Conservation (phyloP, 2,888 invertebrate genomes). For the Dioctria linearis region DNA sequence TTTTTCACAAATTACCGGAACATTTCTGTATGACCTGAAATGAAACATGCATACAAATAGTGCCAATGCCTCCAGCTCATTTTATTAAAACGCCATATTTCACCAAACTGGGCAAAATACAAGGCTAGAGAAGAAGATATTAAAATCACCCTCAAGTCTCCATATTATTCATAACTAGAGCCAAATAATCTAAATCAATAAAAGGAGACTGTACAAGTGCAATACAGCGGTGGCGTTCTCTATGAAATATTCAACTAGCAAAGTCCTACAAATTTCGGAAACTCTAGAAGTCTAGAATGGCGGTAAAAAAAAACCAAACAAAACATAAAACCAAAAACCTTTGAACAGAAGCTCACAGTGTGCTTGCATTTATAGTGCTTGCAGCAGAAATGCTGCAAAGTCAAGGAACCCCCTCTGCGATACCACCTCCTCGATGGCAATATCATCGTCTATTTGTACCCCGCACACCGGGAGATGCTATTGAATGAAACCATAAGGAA, state of each 20-base stretch:
- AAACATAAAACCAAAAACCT: neutral
- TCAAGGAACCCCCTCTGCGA: neutral
- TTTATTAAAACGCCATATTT: conserved; percentile 32
- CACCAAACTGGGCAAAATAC: conserved; percentile 26
- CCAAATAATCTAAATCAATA: conserved; percentile 46
- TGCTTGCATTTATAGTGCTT: neutral
- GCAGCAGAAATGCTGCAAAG: conserved; percentile 8
- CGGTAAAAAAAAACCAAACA: neutral
- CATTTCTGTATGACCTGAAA: too few relatives aligned
- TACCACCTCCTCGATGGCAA: conserved; percentile 17
- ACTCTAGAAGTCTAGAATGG: neutral
- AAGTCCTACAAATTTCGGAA: conserved; percentile 3
- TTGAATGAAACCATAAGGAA: conserved; percentile 6
- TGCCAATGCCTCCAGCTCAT: neutral
- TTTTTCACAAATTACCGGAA: too few relatives aligned
- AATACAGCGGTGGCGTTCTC: conserved; percentile 9
- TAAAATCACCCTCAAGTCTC: conserved; percentile 35
- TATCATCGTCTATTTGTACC: conserved; percentile 23
- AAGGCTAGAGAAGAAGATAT: conserved; percentile 22
- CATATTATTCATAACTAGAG: conserved; percentile 44
- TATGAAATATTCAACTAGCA: conserved; percentile 35
- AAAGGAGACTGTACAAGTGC: conserved; percentile 3
- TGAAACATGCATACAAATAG: neutral
- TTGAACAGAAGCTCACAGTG: neutral
- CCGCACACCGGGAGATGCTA: conserved; percentile 4